A percentile compares a stretch with the other conserved stretches of the same genome.
Conservation (phyloP, 2,797 vertebrate genomes). For the Cuniculus paca region DNA sequence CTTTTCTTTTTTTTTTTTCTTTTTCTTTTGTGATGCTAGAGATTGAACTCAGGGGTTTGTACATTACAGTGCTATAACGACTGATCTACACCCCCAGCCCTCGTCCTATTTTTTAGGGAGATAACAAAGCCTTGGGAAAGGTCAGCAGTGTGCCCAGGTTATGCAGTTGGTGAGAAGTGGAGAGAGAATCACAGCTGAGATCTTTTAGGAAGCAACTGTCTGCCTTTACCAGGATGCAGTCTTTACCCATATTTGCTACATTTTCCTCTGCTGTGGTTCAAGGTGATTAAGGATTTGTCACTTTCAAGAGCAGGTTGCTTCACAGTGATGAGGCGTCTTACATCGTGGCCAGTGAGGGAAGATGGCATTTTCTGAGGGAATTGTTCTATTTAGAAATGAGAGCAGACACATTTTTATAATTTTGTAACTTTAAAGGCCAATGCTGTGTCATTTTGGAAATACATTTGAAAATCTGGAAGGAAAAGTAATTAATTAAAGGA, state of each 20-base stretch:
- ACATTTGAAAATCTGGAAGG: neutral
- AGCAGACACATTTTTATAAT: neutral
- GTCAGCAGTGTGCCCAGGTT: neutral
- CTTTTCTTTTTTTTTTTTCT: neutral
- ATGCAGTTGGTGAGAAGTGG: neutral
- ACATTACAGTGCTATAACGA: neutral
- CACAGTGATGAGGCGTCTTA: neutral
- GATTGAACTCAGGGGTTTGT: neutral
- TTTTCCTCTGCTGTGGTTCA: neutral
- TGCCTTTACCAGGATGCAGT: neutral
- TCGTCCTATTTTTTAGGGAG: neutral
- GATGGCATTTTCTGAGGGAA: neutral
- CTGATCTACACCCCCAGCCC: neutral
- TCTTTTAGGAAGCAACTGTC: neutral
- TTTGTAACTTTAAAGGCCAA: constrained; percentile 3
- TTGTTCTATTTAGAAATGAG: neutral
- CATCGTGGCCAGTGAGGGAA: neutral
- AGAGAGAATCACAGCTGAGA: neutral
- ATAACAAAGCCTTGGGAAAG: neutral
- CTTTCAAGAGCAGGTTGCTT: neutral
- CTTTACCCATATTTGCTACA: neutral
- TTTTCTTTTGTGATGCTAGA: neutral
- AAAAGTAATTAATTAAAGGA: neutral
- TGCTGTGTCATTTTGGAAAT: constrained; percentile 1
- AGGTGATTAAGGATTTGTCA: neutral